phyloP scores from a whole-genome alignment of 1,140 invertebrate species.

The Hypothenemus hampei region DNA sequence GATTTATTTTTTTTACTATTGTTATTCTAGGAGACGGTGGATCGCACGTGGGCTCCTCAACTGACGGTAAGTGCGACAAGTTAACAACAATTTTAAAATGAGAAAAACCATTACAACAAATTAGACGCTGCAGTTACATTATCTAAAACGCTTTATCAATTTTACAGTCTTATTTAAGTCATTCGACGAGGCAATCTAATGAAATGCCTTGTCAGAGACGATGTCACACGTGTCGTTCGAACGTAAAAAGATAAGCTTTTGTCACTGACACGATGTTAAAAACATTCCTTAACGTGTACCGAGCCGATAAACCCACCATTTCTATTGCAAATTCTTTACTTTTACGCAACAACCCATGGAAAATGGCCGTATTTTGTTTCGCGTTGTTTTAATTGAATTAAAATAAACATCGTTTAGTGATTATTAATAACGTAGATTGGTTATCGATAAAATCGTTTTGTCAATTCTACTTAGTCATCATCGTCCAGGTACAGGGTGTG shows the following conservation, averaged over 20 bases:
- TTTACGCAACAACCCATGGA: too few relatives aligned
- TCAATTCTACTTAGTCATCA: too few relatives aligned
- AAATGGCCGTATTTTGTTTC: neutral
- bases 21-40: slow-evolving; percentile 42
- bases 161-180: slow-evolving; percentile 12
- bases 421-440: too few relatives aligned
- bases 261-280: slow-evolving; percentile 7
- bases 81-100: neutral
- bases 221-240: slow-evolving; percentile 2
- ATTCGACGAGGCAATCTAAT: slow-evolving; percentile 12
- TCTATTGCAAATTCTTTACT: too few relatives aligned
- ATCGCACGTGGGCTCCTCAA: slow-evolving; percentile 43
- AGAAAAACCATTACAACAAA: neutral
- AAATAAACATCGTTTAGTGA: too few relatives aligned
- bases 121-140: slow-evolving; percentile 7
- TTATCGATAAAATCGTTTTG: too few relatives aligned
- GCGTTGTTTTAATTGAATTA: too few relatives aligned
- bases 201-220: slow-evolving; percentile 13
- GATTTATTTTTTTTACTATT: neutral
- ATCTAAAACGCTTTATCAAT: slow-evolving; percentile 13
- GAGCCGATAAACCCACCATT: too few relatives aligned
- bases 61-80: slow-evolving; percentile 43
- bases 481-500: too few relatives aligned
- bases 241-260: slow-evolving; percentile 8
- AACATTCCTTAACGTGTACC: too few relatives aligned